phyloP scores from a whole-genome alignment of 2,113 vertebrate genomes.

The Gopherus flavomarginatus region DNA sequence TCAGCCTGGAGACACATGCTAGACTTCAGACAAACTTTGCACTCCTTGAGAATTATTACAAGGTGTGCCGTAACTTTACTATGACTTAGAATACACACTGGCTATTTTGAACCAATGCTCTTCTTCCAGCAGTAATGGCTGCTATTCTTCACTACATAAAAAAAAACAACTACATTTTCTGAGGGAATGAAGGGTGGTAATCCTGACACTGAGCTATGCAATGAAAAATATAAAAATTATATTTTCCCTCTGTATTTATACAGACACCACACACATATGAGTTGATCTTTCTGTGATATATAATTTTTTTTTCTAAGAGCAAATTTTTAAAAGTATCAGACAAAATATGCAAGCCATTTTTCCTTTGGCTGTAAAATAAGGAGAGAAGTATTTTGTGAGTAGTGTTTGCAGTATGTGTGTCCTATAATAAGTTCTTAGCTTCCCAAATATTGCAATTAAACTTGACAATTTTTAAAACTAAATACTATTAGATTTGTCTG shows the following conservation, averaged over 20 bases:
- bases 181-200: not conserved
- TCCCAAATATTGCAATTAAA: not conserved
- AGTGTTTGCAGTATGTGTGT: not conserved
- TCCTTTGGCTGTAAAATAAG: not conserved
- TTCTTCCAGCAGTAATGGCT: not conserved
- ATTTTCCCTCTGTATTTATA: not conserved
- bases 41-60: not conserved
- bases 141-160: not conserved
- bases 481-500: not conserved
- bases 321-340: not conserved
- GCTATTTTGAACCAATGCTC: not conserved
- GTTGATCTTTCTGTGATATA: not conserved
- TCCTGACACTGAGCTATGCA: not conserved
- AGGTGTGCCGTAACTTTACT: not conserved
- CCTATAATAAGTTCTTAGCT: not conserved
- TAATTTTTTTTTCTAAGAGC: not conserved
- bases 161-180: not conserved
- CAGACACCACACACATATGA: not conserved
- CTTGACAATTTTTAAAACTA: not conserved
- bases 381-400: not conserved
- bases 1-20: not conserved
- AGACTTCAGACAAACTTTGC: not conserved
- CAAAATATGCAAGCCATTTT: not conserved
- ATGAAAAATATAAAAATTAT: not conserved
- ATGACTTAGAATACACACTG: not conserved